Evolutionary conservation across 92 coral and sea anemone species (phyloP), one percentile per base, ranked within the genome.

Genomic region (Paramuricea clavata): DNA sequence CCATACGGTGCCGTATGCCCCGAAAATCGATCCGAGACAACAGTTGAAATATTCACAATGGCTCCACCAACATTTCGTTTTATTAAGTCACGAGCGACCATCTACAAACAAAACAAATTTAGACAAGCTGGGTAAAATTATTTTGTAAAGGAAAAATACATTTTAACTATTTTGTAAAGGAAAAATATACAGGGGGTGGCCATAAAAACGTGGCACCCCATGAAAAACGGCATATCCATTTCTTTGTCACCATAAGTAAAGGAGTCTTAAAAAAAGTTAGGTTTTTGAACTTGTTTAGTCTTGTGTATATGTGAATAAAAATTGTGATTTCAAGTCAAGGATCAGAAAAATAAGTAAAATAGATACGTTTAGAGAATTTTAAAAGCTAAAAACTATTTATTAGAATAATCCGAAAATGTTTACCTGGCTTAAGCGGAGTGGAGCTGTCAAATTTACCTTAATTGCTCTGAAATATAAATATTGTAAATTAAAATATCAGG

Each of bases 341-440:
- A 10, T 39, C 5, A 4, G 44, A 57, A 13, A 19, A 19, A 16
- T 57, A 5, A 19, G 25, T 16, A n/a, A n/a, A n/a, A n/a, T n/a
- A n/a, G n/a, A n/a, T n/a, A n/a, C n/a, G n/a, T n/a, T n/a, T n/a
- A n/a, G n/a, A n/a, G n/a, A n/a, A n/a, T 70, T 67, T 15, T 67
- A n/a, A n/a, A n/a, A n/a, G 19, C 74, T 13, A 6, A n/a, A 2
- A n/a, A 6, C 39, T 13, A 39, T 70, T 15, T 5, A 21, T 13
- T 23, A 10, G 17, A 54, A 54, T 9, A 54, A 8, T 67, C 5
- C 74, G 19, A 21, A 13, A 67, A 13, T 15, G 35, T 26, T 28
- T 78, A 78, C 83, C 83, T 78, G 83, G 30, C 83, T 78, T 2
- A 78, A 21, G 10, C 39, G 83, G 16, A 78, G 47, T 25, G 83